Base-by-base conservation (phyloP, 2,888 invertebrate genomes). In the Drosophila quinaria region DNA sequence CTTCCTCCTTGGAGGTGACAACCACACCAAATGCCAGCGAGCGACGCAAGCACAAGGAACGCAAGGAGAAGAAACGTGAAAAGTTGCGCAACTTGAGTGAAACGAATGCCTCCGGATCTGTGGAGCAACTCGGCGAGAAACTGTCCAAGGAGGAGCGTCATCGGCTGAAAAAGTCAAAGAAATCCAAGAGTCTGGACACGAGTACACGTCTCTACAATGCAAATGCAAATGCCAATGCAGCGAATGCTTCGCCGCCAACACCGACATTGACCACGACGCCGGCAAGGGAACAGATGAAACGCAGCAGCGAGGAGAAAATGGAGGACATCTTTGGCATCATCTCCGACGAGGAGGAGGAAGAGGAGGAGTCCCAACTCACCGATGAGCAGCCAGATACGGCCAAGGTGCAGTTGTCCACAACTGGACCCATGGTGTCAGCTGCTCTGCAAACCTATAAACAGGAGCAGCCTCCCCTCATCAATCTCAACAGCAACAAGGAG, bases 251-350 rank as follows among this genome's bases (percentile, higher is more conserved):
- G 1, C 64, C 78, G 3, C 44, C 65, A 6, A 60, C 72, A 5
- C 58, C 58, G 1, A 47, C 58, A 22, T 10, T 58, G 37, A 29
- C 37, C 6, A 49, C 59, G 10, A 59, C 58, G 10, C 37, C 47
- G 25, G 37, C 37, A 15, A 41, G 47, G 22, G 55, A 35, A 8
- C 5, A 29, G 4, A 13, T 35, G 17, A 63, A 63, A 33, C 63
- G 63, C 44, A 56, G 55, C 44, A 56, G 96, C 79, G 97, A 96
- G n/a, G 96, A 95, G 29, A 96, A 97, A 92, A 96, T 97, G 96
- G 97, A 97, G 91, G 97, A 97, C 81, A 97, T 97, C 70, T 97
- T 97, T 92, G 97, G 97, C 0, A 96, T 97, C 11, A 93, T 97
- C 69, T 97, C 97, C 1, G 97, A 96, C 87, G 96, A 97, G 81